Evolutionary conservation across 2,797 vertebrate genomes (phyloP).

Genomic region (Channa striata): DNA sequence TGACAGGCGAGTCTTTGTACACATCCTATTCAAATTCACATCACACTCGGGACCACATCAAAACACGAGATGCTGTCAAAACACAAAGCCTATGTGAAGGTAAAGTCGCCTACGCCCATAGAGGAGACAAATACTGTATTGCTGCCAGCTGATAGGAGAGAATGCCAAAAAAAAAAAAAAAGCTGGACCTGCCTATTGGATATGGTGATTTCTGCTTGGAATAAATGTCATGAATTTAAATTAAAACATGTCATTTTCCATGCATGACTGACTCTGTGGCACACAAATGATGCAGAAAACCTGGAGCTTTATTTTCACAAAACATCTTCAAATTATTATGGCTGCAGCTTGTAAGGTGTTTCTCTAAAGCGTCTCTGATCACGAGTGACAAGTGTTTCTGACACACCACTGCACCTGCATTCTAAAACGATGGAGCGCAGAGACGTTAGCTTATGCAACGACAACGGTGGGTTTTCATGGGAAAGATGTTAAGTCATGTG

Average conservation of each 20-base stretch:
- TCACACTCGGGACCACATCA: conserved; percentile 51
- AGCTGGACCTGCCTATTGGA: neutral
- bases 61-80: conserved; percentile 64
- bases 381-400: neutral
- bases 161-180: conserved; percentile 7
- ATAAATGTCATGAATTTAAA: conserved; percentile 9
- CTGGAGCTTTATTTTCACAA: neutral
- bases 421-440: neutral
- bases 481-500: neutral
- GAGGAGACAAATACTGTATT: conserved; percentile 26
- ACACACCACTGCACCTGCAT: neutral
- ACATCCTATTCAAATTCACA: conserved; percentile 68
- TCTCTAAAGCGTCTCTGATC: neutral
- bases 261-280: neutral
- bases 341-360: neutral
- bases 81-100: conserved; percentile 56
- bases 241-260: conserved; percentile 16
- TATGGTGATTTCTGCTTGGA: conserved; percentile 1
- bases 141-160: conserved; percentile 27
- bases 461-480: neutral
- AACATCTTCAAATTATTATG: neutral
- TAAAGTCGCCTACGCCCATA: conserved; percentile 54
- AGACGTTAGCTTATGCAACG: neutral
- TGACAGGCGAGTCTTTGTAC: conserved; percentile 63
- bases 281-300: neutral